Base-by-base conservation (phyloP, 1,140 invertebrate genomes). In the Dolichoris vasculosae region DNA sequence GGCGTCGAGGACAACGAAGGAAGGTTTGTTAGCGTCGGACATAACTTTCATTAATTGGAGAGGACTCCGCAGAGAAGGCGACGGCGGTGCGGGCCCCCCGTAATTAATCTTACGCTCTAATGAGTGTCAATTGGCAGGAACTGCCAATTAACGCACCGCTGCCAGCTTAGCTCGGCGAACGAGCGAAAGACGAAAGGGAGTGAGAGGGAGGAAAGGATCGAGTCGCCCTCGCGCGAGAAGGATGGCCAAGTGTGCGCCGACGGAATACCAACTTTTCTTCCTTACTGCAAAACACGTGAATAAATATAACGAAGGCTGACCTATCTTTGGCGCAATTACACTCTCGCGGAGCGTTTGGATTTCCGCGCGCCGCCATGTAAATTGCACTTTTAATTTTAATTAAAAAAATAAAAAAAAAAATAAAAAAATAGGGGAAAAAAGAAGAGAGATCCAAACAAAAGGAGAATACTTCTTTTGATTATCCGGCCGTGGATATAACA, bases 21-120 rank as follows among this genome's bases (percentile, higher is more conserved):
- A 79, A 84, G 90, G 91, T 92, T 92, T 90, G 90, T 91, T 91
- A 91, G 88, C 89, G 89, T 89, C 87, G 89, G 89, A 90, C 91
- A 91, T 92, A 91, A 91, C 90, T 92, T 92, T 92, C 90, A 90
- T 92, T 92, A 92, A 92, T 91, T 92, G 90, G 89, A 91, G 90
- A 92, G 90, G 78, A 89, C 89, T 88, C 83, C 84, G 87, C 84
- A 88, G 88, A 87, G 87, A 71, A 88, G 88, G 86, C 86, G 84
- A 87, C 85, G 86, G 86, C 87, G 86, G 87, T 3, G 38, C 15
- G 40, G 20, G 26, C 64, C n/a, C 87, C 76, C 87, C 88, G 89
- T 90, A 92, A 92, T 92, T 92, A 92, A 91, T 92, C 90, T 92
- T 92, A 89, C 89, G 89, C 90, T 90, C 90, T 92, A 92, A 91